phyloP scores from a whole-genome alignment of 2,888 invertebrate species.

The Neoaliturus tenellus region DNA sequence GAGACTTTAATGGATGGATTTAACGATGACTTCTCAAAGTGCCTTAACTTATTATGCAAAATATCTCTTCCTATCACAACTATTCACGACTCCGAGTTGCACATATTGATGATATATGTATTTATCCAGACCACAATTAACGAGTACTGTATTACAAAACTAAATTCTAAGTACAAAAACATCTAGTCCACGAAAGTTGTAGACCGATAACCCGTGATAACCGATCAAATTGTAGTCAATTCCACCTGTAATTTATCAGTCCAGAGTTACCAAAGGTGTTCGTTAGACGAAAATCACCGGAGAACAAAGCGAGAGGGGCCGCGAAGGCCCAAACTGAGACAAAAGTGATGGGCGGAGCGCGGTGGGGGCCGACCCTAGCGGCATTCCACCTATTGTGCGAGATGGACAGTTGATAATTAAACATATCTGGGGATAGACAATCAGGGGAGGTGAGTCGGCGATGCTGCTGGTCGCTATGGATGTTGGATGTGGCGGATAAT shows the following conservation, averaged over 20 bases:
- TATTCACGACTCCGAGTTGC: too few species aligned
- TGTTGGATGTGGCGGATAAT: not conserved
- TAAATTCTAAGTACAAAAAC: too few species aligned
- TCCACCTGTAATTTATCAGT: slow-evolving; percentile 34
- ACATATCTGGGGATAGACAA: slow-evolving; percentile 11
- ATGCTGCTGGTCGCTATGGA: not conserved
- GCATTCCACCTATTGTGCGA: slow-evolving; percentile 25
- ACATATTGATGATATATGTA: too few species aligned
- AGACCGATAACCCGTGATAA: too few species aligned
- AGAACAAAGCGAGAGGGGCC: slow-evolving; percentile 25
- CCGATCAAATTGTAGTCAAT: too few species aligned
- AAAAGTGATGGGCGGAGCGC: not conserved
- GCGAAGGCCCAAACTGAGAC: not conserved
- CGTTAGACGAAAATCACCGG: slow-evolving; percentile 31
- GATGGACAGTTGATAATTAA: slow-evolving; percentile 35
- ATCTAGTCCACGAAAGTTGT: too few species aligned
- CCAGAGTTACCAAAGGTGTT: slow-evolving; percentile 30
- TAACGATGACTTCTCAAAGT: not conserved
- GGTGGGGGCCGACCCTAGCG: not conserved
- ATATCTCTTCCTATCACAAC: too few species aligned
- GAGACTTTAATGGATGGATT: slow-evolving; percentile 7
- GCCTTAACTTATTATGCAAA: too few species aligned
- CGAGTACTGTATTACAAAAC: too few species aligned
- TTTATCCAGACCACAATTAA: too few species aligned
- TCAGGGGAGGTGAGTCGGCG: slow-evolving; percentile 24